Evolutionary conservation across 2,113 vertebrate genomes (phyloP), one percentile per base, ranked within the genome.

Genomic region (Podarcis raffonei): DNA sequence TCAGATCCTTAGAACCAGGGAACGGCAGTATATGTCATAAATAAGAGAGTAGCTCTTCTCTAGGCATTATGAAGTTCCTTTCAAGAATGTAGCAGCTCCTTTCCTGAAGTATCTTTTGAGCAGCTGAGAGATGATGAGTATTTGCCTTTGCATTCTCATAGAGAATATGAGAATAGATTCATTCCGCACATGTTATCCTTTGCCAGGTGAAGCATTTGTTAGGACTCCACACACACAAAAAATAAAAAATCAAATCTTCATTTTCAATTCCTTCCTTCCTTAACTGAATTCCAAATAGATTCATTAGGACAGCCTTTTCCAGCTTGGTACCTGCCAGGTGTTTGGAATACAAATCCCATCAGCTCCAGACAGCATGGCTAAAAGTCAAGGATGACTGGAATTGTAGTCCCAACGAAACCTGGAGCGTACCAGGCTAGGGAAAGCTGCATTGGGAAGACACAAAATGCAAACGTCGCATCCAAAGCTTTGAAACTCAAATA

Each of bases 1-100:
- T 95, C 92, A 94, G 57, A 71, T 91, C 83, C 84, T 90, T 74
- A 81, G 85, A 92, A 89, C 42, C 82, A 78, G 53, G 35, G 86
- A 95, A 95, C 5, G 53, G 71, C 27, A 86, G 90, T 42, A 71
- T 91, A 82, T 90, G 81, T 37, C 42, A 92, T 72, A 92, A 94
- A 92, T 77, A 93, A 68, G 48, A 93, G 71, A 94, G 59, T 16
- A 88, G 71, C 9, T 90, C 85, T 80, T 87, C 74, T 85, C 82
- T 62, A 78, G 71, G 39, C 30, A 88, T 79, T 30, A 1, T 62
- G 86, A 90, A n/a, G n/a, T 35, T 86, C 87, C 81, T 93, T 87
- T 75, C 84, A 90, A 81, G 62, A 89, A 83, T 71, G 8, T 88
- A 22, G 85, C 77, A 88, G 15, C 69, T 35, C 30, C 59, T 68